Percentiles rank a stretch among this genome's conserved stretches.
Evolutionary conservation across 2,113 vertebrate species (phyloP).

Genomic region (Actinemys pallida): DNA sequence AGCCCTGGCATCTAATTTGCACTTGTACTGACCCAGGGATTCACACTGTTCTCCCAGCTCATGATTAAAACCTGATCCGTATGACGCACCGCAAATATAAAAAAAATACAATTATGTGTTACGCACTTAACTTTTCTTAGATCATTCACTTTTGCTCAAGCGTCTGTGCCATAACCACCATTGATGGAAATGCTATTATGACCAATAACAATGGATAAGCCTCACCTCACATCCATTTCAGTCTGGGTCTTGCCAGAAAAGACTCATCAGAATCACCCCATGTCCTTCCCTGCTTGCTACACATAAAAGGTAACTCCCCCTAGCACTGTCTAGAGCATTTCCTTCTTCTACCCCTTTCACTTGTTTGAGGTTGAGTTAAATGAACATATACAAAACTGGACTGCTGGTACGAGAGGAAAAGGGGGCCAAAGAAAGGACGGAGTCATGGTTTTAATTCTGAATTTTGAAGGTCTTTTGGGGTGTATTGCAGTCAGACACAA

Average conservation of each 20-base stretch:
- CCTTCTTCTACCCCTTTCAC: background rate
- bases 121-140: background rate
- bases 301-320: background rate
- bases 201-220: background rate
- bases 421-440: background rate
- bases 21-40: background rate
- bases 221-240: background rate
- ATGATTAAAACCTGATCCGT: background rate
- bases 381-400: background rate
- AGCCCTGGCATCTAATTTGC: background rate
- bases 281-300: background rate
- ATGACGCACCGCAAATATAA: background rate
- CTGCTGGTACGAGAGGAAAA: background rate
- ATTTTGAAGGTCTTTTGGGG: background rate
- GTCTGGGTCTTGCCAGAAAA: background rate
- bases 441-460: conserved; percentile 1
- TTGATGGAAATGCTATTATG: background rate
- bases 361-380: background rate
- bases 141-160: background rate
- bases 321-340: background rate
- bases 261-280: background rate
- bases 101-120: background rate
- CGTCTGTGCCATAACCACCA: background rate
- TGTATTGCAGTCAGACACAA: conserved; percentile 51
- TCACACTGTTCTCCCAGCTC: background rate